Conservation (phyloP, 2,888 invertebrate genomes). For the Buathra laborator region DNA sequence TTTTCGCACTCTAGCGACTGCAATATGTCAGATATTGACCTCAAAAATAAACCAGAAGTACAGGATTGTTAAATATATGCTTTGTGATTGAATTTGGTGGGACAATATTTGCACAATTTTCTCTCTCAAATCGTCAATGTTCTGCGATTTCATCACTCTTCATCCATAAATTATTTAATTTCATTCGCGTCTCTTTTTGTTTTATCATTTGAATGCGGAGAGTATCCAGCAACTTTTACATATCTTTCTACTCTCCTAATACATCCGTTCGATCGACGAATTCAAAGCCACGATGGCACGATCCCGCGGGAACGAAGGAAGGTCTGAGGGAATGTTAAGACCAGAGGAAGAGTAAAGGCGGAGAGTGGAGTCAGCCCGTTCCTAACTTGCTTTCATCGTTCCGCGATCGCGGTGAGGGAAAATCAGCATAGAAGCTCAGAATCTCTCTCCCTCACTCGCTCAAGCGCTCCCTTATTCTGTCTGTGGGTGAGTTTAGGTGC, state of each 20-base stretch:
- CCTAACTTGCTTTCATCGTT: conserved; percentile 49
- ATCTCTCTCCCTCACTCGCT: conserved; percentile 38
- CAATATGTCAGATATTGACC: too few relatives aligned
- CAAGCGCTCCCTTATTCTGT: conserved; percentile 61
- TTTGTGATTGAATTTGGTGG: too few relatives aligned
- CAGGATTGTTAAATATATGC: too few relatives aligned
- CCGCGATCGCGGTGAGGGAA: conserved; percentile 59
- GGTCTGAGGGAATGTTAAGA: conserved; percentile 58
- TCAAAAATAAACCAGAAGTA: too few relatives aligned
- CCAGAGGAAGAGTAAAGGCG: conserved; percentile 25
- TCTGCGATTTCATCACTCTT: neutral
- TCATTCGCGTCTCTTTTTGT: neutral
- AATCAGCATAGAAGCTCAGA: conserved; percentile 69
- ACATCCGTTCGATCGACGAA: neutral
- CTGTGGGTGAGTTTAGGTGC: conserved; percentile 57
- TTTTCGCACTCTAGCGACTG: too few relatives aligned
- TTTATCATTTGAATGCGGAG: neutral
- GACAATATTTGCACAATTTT: neutral
- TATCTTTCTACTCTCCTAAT: conserved; percentile 4
- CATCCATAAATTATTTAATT: neutral
- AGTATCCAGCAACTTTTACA: conserved; percentile 17
- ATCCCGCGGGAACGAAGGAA: conserved; percentile 37
- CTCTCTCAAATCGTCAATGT: neutral
- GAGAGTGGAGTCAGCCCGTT: conserved; percentile 57
- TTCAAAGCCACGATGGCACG: conserved; percentile 43